These are phyloP conservation scores for Molossus molossus DNA, from an alignment of 2,797 vertebrate genomes.

Conservation along the genomic window DNA sequence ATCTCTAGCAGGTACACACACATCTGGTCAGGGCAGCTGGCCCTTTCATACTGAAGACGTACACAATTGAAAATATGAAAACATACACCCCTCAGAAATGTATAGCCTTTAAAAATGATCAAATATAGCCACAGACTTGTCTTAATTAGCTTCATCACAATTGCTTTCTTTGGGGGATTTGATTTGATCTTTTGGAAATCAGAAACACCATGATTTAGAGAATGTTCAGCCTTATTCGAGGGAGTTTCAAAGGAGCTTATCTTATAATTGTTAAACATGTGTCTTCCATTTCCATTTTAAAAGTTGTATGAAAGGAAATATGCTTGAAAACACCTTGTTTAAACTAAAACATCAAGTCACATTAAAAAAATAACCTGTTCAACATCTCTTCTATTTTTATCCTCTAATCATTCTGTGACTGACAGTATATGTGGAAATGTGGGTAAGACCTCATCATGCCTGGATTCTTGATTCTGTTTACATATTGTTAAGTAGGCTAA, in stretches of 20 bases:
- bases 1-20: neutral
- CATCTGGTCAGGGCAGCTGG: conserved; percentile 23
- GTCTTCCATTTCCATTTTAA: conserved; percentile 74
- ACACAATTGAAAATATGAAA: conserved; percentile 64
- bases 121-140: conserved; percentile 69
- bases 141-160: conserved; percentile 70
- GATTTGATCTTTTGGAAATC: conserved; percentile 79
- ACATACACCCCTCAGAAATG: conserved; percentile 67
- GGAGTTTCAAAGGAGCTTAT: conserved; percentile 71
- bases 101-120: conserved; percentile 72
- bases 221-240: conserved; percentile 36
- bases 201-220: conserved; percentile 36
- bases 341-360: conserved; percentile 60
- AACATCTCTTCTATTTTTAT: conserved; percentile 80
- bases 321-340: conserved; percentile 70
- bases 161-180: conserved; percentile 72
- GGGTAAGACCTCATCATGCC: conserved; percentile 75
- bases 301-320: conserved; percentile 80
- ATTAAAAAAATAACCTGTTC: conserved; percentile 74
- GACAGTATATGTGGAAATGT: conserved; percentile 67
- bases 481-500: neutral
- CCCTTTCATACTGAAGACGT: neutral
- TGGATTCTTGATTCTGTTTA: conserved; percentile 85
- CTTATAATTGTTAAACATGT: conserved; percentile 62
- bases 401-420: conserved; percentile 76